phyloP scores from a whole-genome alignment of 2,113 vertebrate genomes.

The Electrona antarctica region DNA sequence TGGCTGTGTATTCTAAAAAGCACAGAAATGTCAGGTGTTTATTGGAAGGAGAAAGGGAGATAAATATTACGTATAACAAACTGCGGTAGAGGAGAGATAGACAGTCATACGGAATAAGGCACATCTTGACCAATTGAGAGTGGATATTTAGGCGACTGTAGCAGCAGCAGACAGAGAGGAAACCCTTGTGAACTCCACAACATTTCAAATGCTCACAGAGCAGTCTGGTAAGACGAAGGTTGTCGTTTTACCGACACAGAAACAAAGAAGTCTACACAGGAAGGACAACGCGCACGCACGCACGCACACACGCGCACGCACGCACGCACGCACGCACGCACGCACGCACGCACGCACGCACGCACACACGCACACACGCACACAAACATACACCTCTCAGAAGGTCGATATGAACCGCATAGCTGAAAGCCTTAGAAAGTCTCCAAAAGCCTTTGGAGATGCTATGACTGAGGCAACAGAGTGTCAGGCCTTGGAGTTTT shows the following conservation, averaged over 20 bases:
- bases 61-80: slow-evolving; percentile 13
- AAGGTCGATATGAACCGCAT: slow-evolving; percentile 17
- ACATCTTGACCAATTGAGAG: slow-evolving; percentile 30
- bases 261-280: neutral
- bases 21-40: neutral
- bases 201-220: slow-evolving; percentile 33
- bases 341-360: slow-evolving; percentile 3
- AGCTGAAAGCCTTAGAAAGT: slow-evolving; percentile 27
- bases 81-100: slow-evolving; percentile 8
- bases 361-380: neutral
- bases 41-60: slow-evolving; percentile 5
- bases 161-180: slow-evolving; percentile 15
- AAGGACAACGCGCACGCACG: neutral
- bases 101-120: slow-evolving; percentile 1
- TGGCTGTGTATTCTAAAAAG: neutral
- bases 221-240: slow-evolving; percentile 21
- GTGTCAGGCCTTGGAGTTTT: slow-evolving; percentile 38
- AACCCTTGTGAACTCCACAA: slow-evolving; percentile 12
- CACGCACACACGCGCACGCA: neutral
- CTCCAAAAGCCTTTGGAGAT: slow-evolving; percentile 36
- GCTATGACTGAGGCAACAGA: slow-evolving; percentile 4
- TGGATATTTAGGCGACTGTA: neutral
- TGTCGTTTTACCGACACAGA: slow-evolving; percentile 14
- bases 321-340: neutral
- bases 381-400: slow-evolving; percentile 12